phyloP scores from a whole-genome alignment of 2,797 vertebrate genomes.

The Galagoides demidoff region DNA sequence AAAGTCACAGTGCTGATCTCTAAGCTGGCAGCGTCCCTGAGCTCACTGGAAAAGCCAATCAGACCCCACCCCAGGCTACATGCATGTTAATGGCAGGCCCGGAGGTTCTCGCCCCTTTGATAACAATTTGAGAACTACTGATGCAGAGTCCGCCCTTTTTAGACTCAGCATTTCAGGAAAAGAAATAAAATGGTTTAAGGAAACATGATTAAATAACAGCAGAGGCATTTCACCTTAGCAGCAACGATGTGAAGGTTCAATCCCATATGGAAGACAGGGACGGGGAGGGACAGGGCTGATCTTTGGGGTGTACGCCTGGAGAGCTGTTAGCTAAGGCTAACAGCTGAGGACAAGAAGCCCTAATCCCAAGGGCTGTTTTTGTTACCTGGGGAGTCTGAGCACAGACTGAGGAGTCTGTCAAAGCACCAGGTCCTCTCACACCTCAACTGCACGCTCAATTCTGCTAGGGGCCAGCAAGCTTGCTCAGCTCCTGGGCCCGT shows the following conservation, averaged over 20 bases:
- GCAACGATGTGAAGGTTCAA: rapidly evolving
- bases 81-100: neutral
- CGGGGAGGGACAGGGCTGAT: neutral
- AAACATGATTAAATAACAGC: neutral
- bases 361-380: neutral
- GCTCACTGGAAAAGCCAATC: neutral
- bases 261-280: too few relatives aligned
- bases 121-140: neutral
- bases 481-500: neutral
- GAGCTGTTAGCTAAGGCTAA: neutral
- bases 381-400: neutral
- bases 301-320: too few relatives aligned
- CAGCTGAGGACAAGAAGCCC: neutral
- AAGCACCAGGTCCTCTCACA: neutral
- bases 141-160: neutral
- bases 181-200: neutral
- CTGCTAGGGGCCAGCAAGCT: neutral
- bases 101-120: neutral
- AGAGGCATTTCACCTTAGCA: rapidly evolving
- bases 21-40: rapidly evolving
- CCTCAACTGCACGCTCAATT: neutral
- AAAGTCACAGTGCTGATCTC: neutral
- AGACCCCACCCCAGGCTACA: neutral
- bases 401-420: neutral
- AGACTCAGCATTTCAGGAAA: neutral